phyloP scores from a whole-genome alignment of 1,140 invertebrate species.

The Penaeus indicus region DNA sequence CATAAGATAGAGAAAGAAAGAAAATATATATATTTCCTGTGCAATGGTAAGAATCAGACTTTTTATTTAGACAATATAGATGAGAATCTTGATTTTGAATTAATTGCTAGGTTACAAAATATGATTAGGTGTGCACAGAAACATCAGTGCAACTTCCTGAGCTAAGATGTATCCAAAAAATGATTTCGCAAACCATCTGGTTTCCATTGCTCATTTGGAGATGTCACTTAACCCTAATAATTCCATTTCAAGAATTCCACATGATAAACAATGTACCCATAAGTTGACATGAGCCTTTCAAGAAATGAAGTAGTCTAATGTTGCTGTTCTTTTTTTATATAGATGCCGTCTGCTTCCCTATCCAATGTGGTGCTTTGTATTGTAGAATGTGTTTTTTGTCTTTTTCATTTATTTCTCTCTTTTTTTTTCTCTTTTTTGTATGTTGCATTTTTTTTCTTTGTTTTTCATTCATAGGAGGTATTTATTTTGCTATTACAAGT shows the following conservation, averaged over 20 bases:
- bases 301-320: neutral
- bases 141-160: constrained; percentile 23
- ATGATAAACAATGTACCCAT: constrained; percentile 50
- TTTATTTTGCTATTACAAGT: constrained; percentile 41
- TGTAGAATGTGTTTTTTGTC: neutral
- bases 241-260: constrained; percentile 64
- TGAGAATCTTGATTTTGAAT: no score
- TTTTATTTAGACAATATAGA: no score
- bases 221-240: constrained; percentile 55
- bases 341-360: neutral
- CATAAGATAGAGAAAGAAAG: neutral
- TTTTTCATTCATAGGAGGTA: constrained; percentile 32
- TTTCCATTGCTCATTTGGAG: constrained; percentile 49
- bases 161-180: constrained; percentile 42
- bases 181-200: constrained; percentile 27
- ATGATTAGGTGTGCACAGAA: neutral
- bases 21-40: constrained; percentile 4
- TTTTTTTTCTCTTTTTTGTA: constrained; percentile 5
- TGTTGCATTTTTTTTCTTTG: neutral
- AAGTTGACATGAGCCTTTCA: constrained; percentile 57
- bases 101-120: constrained; percentile 7
- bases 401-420: neutral
- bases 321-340: neutral
- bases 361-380: neutral
- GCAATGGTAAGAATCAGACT: no score